Conservation (phyloP, 2,113 vertebrate genomes). For the Brachypteracias leptosomus region DNA sequence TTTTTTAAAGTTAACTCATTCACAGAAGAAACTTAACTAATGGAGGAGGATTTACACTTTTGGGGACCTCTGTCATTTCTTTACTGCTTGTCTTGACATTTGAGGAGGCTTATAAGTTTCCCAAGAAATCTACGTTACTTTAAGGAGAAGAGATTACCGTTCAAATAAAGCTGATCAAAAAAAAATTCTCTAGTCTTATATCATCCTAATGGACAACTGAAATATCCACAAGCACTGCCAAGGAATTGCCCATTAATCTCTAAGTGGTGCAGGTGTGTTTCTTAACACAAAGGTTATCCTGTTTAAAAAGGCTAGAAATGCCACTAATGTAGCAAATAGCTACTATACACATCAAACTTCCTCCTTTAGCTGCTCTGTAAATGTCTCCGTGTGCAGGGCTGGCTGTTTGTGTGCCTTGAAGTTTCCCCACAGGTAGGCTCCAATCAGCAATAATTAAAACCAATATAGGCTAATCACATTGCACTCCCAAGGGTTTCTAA, state of each 20-base stretch:
- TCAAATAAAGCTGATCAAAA: background rate
- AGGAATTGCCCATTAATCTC: constrained; percentile 22
- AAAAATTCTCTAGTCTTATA: background rate
- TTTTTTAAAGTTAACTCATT: constrained; percentile 38
- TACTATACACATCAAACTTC: background rate
- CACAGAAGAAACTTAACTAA: constrained; percentile 33
- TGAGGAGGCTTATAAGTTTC: background rate
- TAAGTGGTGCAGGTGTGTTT: constrained; percentile 26
- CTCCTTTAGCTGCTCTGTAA: background rate
- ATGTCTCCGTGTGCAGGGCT: rapidly evolving
- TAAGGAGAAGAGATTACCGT: background rate
- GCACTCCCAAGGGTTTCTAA: background rate
- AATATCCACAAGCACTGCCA: background rate
- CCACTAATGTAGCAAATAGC: background rate
- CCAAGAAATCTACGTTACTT: background rate
- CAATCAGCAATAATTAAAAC: constrained; percentile 7
- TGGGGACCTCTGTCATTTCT: background rate
- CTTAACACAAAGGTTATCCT: constrained; percentile 15
- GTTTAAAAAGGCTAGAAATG: background rate
- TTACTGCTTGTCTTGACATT: background rate
- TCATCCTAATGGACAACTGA: constrained; percentile 29
- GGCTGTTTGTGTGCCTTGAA: background rate
- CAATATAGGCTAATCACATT: background rate
- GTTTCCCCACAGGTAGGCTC: constrained; percentile 22
- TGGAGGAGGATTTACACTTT: constrained; percentile 11